phyloP scores from a whole-genome alignment of 2,888 invertebrate species.

The Pyralis farinalis region DNA sequence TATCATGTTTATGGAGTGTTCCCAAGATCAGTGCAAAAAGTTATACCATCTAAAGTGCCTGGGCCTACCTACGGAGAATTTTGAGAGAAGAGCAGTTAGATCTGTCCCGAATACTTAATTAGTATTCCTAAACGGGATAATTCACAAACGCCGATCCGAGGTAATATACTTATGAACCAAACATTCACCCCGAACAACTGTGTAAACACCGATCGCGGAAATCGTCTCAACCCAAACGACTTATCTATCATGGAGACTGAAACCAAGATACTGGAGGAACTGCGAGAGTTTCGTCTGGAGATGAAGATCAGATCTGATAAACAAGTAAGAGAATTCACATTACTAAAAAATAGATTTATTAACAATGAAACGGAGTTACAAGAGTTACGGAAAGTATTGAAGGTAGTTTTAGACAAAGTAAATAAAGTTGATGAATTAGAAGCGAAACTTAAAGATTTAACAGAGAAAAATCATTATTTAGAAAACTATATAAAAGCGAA shows the following conservation, averaged over 20 bases:
- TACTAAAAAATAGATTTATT: conserved; percentile 13
- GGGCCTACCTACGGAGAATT: too few species aligned
- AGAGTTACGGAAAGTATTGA: conserved; percentile 12
- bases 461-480: conserved; percentile 10
- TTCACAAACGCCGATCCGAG: conserved; percentile 14
- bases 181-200: conserved; percentile 13
- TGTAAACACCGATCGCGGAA: conserved; percentile 14
- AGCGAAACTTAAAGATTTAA: conserved; percentile 6
- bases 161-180: conserved; percentile 2
- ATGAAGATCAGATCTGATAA: conserved; percentile 12
- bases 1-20: too few species aligned
- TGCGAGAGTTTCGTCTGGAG: conserved; percentile 14
- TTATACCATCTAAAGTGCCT: too few species aligned
- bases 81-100: too few species aligned
- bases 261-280: conserved; percentile 8
- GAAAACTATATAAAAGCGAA: background rate
- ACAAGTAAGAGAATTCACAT: conserved; percentile 11
- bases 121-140: conserved; percentile 11
- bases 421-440: conserved; percentile 17
- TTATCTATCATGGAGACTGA: conserved; percentile 3
- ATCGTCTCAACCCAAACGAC: conserved; percentile 6
- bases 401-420: conserved; percentile 20
- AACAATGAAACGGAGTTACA: conserved; percentile 12
- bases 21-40: too few species aligned
- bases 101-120: too few species aligned